phyloP scores from a whole-genome alignment of 2,113 vertebrate genomes.

The Maccullochella peelii region DNA sequence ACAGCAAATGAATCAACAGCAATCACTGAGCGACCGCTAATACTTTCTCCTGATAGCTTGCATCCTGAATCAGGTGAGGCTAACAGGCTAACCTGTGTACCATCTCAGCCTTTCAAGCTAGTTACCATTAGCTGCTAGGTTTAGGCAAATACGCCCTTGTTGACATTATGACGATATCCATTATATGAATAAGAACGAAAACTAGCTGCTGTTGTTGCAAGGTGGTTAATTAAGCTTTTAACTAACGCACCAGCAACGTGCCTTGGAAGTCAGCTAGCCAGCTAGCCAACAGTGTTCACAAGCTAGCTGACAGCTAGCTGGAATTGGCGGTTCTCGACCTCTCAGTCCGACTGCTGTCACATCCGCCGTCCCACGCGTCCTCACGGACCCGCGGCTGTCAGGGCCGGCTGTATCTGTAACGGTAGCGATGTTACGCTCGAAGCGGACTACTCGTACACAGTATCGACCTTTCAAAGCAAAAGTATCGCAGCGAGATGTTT shows the following conservation, averaged over 20 bases:
- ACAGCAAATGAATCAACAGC: neutral
- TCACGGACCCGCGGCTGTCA: neutral
- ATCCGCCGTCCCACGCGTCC: neutral
- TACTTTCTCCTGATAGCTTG: neutral
- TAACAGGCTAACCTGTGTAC: constrained; percentile 37
- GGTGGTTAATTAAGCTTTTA: neutral
- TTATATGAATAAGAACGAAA: neutral
- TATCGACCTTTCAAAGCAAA: neutral
- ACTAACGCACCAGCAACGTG: neutral
- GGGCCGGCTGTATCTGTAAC: neutral
- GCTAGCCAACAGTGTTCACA: constrained; percentile 27
- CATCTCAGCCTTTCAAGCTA: neutral
- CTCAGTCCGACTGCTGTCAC: constrained; percentile 25
- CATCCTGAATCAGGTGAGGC: constrained; percentile 17
- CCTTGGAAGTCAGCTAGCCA: constrained; percentile 14
- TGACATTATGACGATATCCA: neutral
- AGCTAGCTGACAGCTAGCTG: constrained; percentile 68
- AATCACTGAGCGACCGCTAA: neutral
- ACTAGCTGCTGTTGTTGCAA: neutral
- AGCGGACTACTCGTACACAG: accelerated
- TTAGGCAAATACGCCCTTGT: accelerated
- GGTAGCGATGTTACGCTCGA: no score
- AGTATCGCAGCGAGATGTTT: constrained; percentile 17
- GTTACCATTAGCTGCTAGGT: neutral
- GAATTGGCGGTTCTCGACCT: constrained; percentile 72